Evolutionary conservation across 2,113 vertebrate genomes (phyloP), one percentile per base, ranked within the genome.

Genomic region (Oxyura jamaicensis): DNA sequence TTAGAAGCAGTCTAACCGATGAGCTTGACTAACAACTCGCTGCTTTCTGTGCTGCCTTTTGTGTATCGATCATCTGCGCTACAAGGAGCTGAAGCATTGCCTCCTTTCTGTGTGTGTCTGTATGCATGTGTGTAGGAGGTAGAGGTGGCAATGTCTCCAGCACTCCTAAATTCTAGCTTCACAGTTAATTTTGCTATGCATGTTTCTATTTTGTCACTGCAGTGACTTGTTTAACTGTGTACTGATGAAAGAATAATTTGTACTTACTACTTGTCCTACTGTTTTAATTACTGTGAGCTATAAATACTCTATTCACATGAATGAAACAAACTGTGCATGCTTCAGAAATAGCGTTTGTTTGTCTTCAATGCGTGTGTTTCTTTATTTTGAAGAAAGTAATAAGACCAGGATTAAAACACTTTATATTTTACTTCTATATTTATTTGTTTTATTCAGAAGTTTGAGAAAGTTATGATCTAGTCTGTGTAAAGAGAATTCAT

Each of bases 221-320:
- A 12, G 90, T 91, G 90, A 93, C 95, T 97, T 93, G 91, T 95
- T 96, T 97, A 93, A 93, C 93, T 83, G 83, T 93, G 83, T 93
- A 63, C 78, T 95, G 94, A 93, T 95, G 95, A 94, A 96, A 94
- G 95, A 95, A 95, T 97, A 97, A 97, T 96, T 96, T 96, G 94
- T 93, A 96, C 96, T 95, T 96, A 91, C 95, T 96, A 93, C 94
- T 97, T 94, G 86, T 96, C 96, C 93, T 90, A 93, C 93, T 96
- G 96, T 95, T 97, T 97, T 96, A 97, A 97, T 97, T 96, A 90
- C 91, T 80, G 84, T 59, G 94, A 92, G 90, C 95, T 97, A 97
- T 97, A 96, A 96, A 96, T 97, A 97, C 73, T 90, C 79, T 66
- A 35, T 96, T 96, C 91, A 91, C 73, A 94, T 96, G 95, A 97